Evolutionary conservation across 2,888 invertebrate species (phyloP), one percentile per base, ranked within the genome.

Genomic region (Fragum whitleyi): DNA sequence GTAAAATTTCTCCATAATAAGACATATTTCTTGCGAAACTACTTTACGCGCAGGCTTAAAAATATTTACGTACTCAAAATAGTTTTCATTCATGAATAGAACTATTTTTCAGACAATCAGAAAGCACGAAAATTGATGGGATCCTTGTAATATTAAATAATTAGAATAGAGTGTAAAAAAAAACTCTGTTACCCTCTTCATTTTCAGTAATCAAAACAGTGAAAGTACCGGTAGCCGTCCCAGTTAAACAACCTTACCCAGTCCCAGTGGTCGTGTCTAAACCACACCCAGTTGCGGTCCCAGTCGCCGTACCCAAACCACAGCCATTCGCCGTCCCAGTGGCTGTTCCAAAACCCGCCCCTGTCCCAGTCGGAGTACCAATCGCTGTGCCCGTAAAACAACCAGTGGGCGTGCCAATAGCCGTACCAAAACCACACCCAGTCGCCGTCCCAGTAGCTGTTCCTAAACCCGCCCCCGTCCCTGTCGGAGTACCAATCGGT

Each of bases 301-400:
- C 65, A 42, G 65, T 65, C 3, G 42, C 19, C 32, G 42, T 65
- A 39, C 65, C 39, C 2, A 39, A 42, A 42, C 65, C 65, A 1
- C 47, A 26, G 14, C 65, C 65, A 42, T 39, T 65, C n/a, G 65
- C 36, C 11, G 42, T 65, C n/a, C 65, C 65, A 21, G 36, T 65
- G 39, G 23, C 19, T 21, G 42, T 65, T 3, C 47, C 65, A 65
- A 21, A 42, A 14, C 65, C 65, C 1, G 42, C 21, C 65, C 32
- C 65, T 5, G 65, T 65, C 16, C 65, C 65, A 6, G 42, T 65
- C 9, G 39, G 39, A n/a, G 23, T 65, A 16, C 65, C 65, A 65
- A 2, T 65, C 21, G 65, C 65, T 26, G 65, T 65, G 5, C 65
- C 65, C 6, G 42, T n/a, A 2, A 32, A 32, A 21, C 42, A 42